Evolutionary conservation across 2,888 invertebrate genomes (phyloP).

Genomic region (Agrochola lychnidis): DNA sequence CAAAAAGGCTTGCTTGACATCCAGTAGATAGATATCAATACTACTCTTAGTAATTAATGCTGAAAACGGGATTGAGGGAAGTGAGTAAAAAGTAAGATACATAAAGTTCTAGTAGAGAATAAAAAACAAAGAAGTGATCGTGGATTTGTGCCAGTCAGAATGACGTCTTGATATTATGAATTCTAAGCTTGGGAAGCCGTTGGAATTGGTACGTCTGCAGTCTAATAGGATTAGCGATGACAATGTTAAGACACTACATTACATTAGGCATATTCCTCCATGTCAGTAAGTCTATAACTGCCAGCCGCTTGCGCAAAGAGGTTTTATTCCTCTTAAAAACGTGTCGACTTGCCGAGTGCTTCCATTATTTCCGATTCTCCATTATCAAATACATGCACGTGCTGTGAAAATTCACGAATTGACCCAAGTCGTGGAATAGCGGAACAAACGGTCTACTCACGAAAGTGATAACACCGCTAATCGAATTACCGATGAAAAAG

Average conservation of each 20-base stretch:
- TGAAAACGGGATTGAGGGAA: conserved; percentile 43
- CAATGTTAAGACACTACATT: conserved; percentile 1
- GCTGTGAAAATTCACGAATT: conserved; percentile 68
- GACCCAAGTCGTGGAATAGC: conserved; percentile 70
- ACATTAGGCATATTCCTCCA: conserved; percentile 7
- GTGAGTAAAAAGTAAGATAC: conserved; percentile 30
- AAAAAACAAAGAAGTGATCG: background rate
- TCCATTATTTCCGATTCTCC: conserved; percentile 40
- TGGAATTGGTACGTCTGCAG: conserved; percentile 5
- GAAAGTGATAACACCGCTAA: conserved; percentile 76
- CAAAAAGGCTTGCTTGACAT: conserved; percentile 47
- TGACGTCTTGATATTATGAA: conserved; percentile 14
- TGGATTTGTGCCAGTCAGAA: conserved; percentile 1
- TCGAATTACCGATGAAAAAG: conserved; percentile 75
- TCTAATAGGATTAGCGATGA: conserved; percentile 22
- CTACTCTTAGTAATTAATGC: conserved; percentile 37
- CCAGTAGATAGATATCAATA: conserved; percentile 49
- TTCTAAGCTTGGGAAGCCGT: conserved; percentile 29
- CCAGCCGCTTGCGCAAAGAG: background rate
- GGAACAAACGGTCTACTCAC: conserved; percentile 72
- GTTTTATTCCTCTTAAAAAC: background rate
- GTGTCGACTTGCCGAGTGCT: conserved; percentile 1
- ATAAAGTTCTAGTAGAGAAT: background rate
- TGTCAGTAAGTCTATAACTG: background rate
- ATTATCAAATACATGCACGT: conserved; percentile 71